Evolutionary conservation across 2,113 vertebrate genomes (phyloP).

Genomic region (Oxygymnocypris stewartii): DNA sequence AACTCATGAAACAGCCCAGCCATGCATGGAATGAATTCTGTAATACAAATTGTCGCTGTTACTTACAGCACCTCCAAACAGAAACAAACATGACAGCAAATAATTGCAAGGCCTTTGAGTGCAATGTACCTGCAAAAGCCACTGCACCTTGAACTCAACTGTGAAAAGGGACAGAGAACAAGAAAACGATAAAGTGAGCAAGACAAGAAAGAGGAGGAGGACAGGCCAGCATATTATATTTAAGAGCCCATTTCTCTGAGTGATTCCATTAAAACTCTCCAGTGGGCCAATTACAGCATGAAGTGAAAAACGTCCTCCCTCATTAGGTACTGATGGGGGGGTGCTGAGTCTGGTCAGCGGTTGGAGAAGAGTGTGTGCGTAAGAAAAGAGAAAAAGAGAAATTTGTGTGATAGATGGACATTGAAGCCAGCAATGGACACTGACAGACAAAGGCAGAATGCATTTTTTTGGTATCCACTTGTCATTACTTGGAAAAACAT

Average conservation of each 20-base stretch:
- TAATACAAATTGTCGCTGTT: conserved; percentile 76
- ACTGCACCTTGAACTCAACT: conserved; percentile 31
- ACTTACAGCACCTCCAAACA: conserved; percentile 62
- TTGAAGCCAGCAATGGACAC: background rate
- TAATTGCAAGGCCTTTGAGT: conserved; percentile 65
- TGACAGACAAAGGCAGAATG: background rate
- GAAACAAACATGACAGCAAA: conserved; percentile 72
- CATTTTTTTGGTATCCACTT: background rate
- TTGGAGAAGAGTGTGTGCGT: background rate
- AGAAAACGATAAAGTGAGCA: background rate
- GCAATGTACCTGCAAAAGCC: conserved; percentile 35
- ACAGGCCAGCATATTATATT: conserved; percentile 38
- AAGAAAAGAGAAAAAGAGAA: background rate
- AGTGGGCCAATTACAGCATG: conserved; percentile 54
- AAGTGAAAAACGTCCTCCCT: conserved; percentile 56
- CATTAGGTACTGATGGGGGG: conserved; percentile 54
- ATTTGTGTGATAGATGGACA: background rate
- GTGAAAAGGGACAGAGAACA: conserved; percentile 13
- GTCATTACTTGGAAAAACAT: background rate
- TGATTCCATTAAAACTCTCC: conserved; percentile 60
- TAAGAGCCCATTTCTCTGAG: conserved; percentile 55
- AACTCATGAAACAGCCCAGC: conserved; percentile 67
- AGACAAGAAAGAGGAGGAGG: background rate
- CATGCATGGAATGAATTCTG: conserved; percentile 74
- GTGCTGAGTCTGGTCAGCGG: conserved; percentile 37